These are phyloP conservation scores for Metridium senile DNA, from an alignment of 92 coral and sea anemone genomes.

Conservation along the genomic window DNA sequence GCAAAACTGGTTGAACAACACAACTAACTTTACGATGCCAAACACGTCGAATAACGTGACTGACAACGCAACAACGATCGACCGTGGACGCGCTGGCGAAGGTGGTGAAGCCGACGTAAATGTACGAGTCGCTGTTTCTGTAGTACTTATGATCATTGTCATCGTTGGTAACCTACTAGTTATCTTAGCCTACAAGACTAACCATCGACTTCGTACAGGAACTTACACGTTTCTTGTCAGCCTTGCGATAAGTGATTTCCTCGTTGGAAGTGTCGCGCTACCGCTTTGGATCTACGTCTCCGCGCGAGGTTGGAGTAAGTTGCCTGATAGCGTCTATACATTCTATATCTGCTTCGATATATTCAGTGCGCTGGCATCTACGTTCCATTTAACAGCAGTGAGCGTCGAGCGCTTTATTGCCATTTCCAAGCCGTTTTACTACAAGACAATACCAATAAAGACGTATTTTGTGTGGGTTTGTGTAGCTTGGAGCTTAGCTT, in stretches of 20 bases:
- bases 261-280: constrained; percentile 73
- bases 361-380: constrained; percentile 91
- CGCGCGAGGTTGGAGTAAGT: constrained; percentile 35
- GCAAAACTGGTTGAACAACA: too few relatives aligned
- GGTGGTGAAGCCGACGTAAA: constrained; percentile 7
- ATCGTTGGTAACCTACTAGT: constrained; percentile 67
- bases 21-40: neutral
- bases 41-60: neutral
- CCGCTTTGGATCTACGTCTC: constrained; percentile 78
- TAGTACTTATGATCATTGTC: constrained; percentile 39
- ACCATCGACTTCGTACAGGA: constrained; percentile 73
- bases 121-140: constrained; percentile 46
- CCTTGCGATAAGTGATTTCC: constrained; percentile 73
- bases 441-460: constrained; percentile 64
- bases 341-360: constrained; percentile 78
- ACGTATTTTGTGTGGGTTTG: constrained; percentile 60
- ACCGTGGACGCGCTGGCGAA: neutral
- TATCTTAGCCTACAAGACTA: constrained; percentile 63
- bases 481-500: constrained; percentile 69
- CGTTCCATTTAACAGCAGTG: constrained; percentile 82
- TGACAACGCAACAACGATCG: neutral
- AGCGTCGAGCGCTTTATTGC: constrained; percentile 90
- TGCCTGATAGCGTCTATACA: constrained; percentile 20
- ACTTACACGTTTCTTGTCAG: constrained; percentile 74
- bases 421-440: constrained; percentile 79